Conservation (phyloP, 1,140 invertebrate genomes). For the Drosophila asahinai region DNA sequence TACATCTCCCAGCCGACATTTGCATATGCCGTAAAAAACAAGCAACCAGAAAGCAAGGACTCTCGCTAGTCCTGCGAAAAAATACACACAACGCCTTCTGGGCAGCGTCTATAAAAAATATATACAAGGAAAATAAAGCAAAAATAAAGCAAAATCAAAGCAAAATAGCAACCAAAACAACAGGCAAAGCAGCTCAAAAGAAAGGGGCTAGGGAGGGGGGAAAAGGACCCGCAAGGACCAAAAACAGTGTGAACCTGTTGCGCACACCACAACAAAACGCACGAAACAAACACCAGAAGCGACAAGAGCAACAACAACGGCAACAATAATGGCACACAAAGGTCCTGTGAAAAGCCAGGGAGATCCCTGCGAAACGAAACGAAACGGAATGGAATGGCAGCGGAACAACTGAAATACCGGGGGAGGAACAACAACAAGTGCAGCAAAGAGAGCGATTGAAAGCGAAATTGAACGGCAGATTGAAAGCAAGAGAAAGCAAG, state of each 20-base stretch:
- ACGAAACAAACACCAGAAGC: conserved; percentile 53
- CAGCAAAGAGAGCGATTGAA: conserved; percentile 38
- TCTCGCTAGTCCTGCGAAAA: conserved; percentile 3
- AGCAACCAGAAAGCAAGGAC: conserved; percentile 14
- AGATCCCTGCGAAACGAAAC: conserved; percentile 23
- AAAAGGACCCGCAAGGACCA: conserved; percentile 10
- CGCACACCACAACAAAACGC: conserved; percentile 56
- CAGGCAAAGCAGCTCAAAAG: conserved; percentile 51
- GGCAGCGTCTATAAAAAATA: conserved; percentile 19
- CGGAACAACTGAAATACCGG: conserved; percentile 9
- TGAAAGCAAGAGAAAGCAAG: conserved; percentile 34
- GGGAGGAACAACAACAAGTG: conserved; percentile 15
- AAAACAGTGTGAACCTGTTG: conserved; percentile 68
- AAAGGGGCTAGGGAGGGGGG: conserved; percentile 6
- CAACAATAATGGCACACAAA: conserved; percentile 18
- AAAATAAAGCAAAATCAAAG: conserved; percentile 29
- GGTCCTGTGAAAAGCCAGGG: conserved; percentile 15
- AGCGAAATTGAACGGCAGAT: conserved; percentile 27
- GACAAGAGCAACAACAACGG: conserved; percentile 26
- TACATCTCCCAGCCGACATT: conserved; percentile 30
- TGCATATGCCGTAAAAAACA: conserved; percentile 62
- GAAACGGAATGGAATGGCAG: conserved; percentile 22
- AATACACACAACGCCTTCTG: conserved; percentile 37
- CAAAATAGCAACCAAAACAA: conserved; percentile 53
- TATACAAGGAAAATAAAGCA: conserved; percentile 33